Evolutionary conservation across 2,797 vertebrate species (phyloP).

Genomic region (Liparis tanakae): DNA sequence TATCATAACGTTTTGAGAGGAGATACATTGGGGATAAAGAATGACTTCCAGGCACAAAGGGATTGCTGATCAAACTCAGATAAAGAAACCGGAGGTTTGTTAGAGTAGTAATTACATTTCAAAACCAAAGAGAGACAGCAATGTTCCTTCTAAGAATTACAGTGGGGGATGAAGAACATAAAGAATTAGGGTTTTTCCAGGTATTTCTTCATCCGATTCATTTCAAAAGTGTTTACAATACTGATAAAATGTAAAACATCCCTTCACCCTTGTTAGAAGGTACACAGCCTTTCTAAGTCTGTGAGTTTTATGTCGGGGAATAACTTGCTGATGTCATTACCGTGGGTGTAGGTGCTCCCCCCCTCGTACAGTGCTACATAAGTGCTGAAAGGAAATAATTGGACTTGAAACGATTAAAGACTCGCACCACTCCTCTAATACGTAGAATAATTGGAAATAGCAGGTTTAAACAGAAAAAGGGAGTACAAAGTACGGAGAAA

Average conservation of each 20-base stretch:
- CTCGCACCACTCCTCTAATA: slow-evolving; percentile 20
- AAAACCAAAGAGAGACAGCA: background rate
- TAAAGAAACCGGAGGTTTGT: background rate
- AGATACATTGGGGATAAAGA: background rate
- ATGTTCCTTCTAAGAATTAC: background rate
- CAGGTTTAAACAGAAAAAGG: background rate
- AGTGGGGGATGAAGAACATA: background rate
- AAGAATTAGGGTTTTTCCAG: background rate
- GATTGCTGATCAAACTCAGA: background rate
- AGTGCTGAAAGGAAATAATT: slow-evolving; percentile 16
- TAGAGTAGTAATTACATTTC: background rate
- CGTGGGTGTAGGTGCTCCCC: background rate
- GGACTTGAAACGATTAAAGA: slow-evolving; percentile 32
- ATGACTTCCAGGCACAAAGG: background rate
- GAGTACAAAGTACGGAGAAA: background rate
- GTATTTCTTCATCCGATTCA: background rate
- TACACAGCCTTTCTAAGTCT: background rate
- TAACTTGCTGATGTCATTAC: background rate
- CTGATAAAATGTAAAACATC: background rate
- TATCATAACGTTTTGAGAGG: background rate
- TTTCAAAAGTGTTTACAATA: background rate
- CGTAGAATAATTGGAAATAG: slow-evolving; percentile 32
- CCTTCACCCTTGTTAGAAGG: too few relatives aligned
- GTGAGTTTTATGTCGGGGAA: background rate
- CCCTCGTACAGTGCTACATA: slow-evolving; percentile 8